Evolutionary conservation across 2,888 invertebrate species (phyloP), one percentile per base, ranked within the genome.

Genomic region (Erebia palarica): DNA sequence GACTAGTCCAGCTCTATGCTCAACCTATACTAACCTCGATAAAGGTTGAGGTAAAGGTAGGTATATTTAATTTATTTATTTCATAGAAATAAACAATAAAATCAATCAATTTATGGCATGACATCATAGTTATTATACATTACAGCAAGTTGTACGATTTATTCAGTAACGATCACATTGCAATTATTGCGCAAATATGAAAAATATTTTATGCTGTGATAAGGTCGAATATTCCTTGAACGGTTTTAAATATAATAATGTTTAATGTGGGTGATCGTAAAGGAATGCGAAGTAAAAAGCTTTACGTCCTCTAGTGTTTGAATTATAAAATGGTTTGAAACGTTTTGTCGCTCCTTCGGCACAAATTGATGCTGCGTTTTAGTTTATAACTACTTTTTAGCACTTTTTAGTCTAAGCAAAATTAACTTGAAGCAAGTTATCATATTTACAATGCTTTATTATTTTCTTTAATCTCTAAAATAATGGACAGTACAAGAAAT

Each of bases 301-400:
- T 68, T 68, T 68, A 67, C 67, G 67, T 67, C 59, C 67, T 67
- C 36, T 67, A 67, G 67, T 67, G 68, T 65, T 68, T 70, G 64
- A 59, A 65, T 71, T 64, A 71, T 65, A 60, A 65, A 70, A 59
- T 59, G 64, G 65, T 51, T 71, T 59, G 67, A 67, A 67, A 67
- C 67, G 67, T 67, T 67, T 67, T 60, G 67, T 67, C 58, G 67
- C 59, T 67, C 59, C 67, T 59, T 67, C 51, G 47, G 27, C 53
- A 58, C 59, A 59, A 67, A 67, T 67, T 67, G 59, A 67, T 59
- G 67, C 51, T 16, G 16, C 67, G 49, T 60, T 67, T 67, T 59
- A 59, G 27, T 65, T 10, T 36, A 16, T 44, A 5, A 44, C 60
- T 60, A 42, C 44, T 44, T n/a, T 44, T 9, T 16, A 44, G 16